Evolutionary conservation across 2,888 invertebrate genomes (phyloP).

Genomic region (Chydorus sphaericus): DNA sequence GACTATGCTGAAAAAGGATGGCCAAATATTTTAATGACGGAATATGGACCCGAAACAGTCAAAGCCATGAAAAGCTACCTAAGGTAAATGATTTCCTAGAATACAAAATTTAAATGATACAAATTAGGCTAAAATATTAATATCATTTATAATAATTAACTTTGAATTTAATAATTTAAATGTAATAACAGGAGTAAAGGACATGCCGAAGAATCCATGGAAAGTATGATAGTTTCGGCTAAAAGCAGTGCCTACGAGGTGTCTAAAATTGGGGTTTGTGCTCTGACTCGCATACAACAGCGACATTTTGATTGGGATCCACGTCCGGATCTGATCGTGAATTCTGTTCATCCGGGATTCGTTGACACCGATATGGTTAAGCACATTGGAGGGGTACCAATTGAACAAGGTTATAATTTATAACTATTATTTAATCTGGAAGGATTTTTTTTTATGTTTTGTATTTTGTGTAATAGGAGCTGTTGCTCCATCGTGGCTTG

Average conservation of each 20-base stretch:
- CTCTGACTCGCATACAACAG: slow-evolving; percentile 47
- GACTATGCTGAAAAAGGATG: slow-evolving; percentile 25
- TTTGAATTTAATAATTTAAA: no score
- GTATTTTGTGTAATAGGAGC: slow-evolving; percentile 2
- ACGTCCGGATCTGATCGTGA: slow-evolving; percentile 29
- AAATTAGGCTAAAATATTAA: no score
- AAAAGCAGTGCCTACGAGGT: slow-evolving; percentile 45
- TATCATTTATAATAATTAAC: no score
- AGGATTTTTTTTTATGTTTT: neutral
- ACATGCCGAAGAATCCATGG: no score
- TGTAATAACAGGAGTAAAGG: no score
- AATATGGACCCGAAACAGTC: no score
- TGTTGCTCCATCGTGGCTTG: neutral
- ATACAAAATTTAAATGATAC: no score
- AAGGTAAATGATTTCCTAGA: no score
- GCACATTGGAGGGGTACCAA: slow-evolving; percentile 8
- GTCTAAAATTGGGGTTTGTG: slow-evolving; percentile 58
- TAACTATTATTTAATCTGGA: neutral
- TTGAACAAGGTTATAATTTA: slow-evolving; percentile 13
- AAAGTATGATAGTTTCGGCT: no score
- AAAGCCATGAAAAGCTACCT: no score
- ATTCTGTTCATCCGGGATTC: slow-evolving; percentile 24
- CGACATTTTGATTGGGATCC: slow-evolving; percentile 35
- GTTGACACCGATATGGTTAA: slow-evolving; percentile 10
- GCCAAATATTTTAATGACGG: no score